Conservation (phyloP, 2,888 invertebrate genomes). For the Rhingia rostrata region DNA sequence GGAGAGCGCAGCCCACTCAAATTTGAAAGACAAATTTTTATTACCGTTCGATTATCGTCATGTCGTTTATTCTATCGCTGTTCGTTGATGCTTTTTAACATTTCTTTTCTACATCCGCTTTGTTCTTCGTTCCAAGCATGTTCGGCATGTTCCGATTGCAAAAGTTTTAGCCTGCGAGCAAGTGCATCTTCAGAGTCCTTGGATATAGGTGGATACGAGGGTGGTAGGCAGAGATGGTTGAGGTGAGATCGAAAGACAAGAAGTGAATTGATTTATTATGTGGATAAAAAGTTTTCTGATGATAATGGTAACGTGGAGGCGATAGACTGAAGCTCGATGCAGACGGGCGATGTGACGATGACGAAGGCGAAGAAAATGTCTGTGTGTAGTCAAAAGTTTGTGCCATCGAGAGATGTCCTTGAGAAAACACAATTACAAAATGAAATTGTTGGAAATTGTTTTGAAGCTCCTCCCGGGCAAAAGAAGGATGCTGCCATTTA, state of each 20-base stretch:
- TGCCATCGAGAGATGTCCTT: constrained; percentile 42
- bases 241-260: constrained; percentile 73
- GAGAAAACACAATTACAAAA: constrained; percentile 58
- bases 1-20: constrained; percentile 66
- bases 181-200: constrained; percentile 21
- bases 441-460: constrained; percentile 67
- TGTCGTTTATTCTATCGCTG: constrained; percentile 64
- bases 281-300: constrained; percentile 71
- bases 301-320: constrained; percentile 46
- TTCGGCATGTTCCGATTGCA: constrained; percentile 47
- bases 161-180: constrained; percentile 43
- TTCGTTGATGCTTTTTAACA: constrained; percentile 17
- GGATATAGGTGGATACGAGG: background rate
- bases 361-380: constrained; percentile 31
- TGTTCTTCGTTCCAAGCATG: constrained; percentile 10
- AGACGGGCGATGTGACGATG: background rate
- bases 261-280: constrained; percentile 74
- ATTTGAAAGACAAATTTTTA: constrained; percentile 73
- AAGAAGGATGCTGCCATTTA: constrained; percentile 39
- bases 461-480: constrained; percentile 6
- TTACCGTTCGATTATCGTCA: constrained; percentile 72
- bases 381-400: constrained; percentile 37
- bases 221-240: constrained; percentile 54
- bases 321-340: constrained; percentile 38
- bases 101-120: constrained; percentile 31